Percentiles rank a stretch among this genome's conserved stretches.
phyloP scores from a whole-genome alignment of 2,888 invertebrate species.

The Thera britannica region DNA sequence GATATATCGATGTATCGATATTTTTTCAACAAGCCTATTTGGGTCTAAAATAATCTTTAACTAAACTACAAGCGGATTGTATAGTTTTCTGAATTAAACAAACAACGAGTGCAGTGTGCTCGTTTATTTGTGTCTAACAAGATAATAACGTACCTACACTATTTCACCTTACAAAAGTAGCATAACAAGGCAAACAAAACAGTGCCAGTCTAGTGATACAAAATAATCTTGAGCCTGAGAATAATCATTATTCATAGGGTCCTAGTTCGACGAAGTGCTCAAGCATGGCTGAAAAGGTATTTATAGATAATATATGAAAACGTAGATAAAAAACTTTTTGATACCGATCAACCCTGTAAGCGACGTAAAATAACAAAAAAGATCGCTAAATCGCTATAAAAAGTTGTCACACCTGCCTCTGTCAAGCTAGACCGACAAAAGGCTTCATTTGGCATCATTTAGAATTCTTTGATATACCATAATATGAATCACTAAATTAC shows the following conservation, averaged over 20 bases:
- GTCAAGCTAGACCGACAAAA: constrained; percentile 35
- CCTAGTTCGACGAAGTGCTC: constrained; percentile 35
- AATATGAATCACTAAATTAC: constrained; percentile 33
- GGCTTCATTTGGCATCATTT: constrained; percentile 50
- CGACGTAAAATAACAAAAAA: constrained; percentile 18
- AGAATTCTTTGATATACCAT: constrained; percentile 42
- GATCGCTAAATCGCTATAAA: constrained; percentile 33
- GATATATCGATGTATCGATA: too few species aligned
- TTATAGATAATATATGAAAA: too few species aligned
- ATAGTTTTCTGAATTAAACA: too few species aligned
- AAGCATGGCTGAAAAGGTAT: constrained; percentile 67
- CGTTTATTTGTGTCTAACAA: too few species aligned
- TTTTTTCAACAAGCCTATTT: too few species aligned
- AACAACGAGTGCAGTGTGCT: too few species aligned
- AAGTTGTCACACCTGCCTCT: constrained; percentile 42
- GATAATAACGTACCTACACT: too few species aligned
- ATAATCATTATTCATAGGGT: not conserved
- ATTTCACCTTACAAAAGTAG: too few species aligned
- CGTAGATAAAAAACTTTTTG: too few species aligned
- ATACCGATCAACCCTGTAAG: not conserved
- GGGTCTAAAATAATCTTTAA: too few species aligned
- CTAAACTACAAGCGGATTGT: too few species aligned
- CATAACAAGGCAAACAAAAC: too few species aligned
- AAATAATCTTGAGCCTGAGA: not conserved
- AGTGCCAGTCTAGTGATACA: not conserved